phyloP scores from a whole-genome alignment of 2,888 invertebrate species.

The Venusia cambrica region DNA sequence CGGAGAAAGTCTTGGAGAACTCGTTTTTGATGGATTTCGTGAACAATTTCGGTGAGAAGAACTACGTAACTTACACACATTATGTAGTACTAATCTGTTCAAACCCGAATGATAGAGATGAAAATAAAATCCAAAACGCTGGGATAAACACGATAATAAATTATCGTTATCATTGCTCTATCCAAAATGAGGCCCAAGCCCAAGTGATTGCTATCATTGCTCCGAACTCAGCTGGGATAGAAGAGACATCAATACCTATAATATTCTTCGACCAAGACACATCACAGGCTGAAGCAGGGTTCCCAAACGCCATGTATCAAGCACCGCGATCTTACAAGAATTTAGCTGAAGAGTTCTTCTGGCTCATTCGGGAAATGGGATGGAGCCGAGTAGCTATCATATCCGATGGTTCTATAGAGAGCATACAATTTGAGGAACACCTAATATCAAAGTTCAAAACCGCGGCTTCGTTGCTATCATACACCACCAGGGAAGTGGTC shows the following conservation, averaged over 20 bases:
- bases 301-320: conserved; percentile 5
- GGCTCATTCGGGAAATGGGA: conserved; percentile 27
- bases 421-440: conserved; percentile 34
- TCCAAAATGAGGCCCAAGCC: too few species aligned
- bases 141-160: too few species aligned
- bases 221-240: neutral
- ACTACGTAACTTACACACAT: too few species aligned
- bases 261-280: conserved; percentile 11
- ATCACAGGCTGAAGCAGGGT: neutral
- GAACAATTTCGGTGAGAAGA: too few species aligned
- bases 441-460: conserved; percentile 30
- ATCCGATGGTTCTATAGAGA: conserved; percentile 39
- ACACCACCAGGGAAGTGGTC: conserved; percentile 27
- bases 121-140: too few species aligned
- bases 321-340: neutral
- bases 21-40: too few species aligned
- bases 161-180: too few species aligned
- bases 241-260: conserved; percentile 9
- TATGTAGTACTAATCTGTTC: too few species aligned
- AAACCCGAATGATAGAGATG: too few species aligned
- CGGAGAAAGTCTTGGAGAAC: too few species aligned
- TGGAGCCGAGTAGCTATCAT: conserved; percentile 44
- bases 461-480: conserved; percentile 24
- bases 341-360: conserved; percentile 12
- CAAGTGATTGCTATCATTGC: conserved; percentile 11